A percentile compares a stretch with the other conserved stretches of the same genome.
phyloP scores from a whole-genome alignment of 2,113 vertebrate genomes.

The Mormoops blainvillei region DNA sequence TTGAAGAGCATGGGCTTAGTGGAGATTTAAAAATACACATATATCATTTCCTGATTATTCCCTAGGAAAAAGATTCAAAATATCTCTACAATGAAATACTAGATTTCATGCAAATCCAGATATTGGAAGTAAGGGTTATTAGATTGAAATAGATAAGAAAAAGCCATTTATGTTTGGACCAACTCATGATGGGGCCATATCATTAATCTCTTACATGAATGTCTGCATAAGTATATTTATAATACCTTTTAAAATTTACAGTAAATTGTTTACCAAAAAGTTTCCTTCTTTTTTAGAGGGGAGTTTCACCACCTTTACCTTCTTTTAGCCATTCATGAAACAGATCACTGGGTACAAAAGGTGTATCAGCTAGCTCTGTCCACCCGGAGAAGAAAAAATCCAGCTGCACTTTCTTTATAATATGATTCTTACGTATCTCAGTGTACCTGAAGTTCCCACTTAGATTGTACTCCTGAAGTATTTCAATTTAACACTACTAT shows the following conservation, averaged over 20 bases:
- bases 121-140: neutral
- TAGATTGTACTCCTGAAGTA: conserved; percentile 10
- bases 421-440: neutral
- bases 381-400: neutral
- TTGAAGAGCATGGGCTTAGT: neutral
- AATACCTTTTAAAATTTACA: neutral
- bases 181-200: neutral
- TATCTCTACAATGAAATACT: neutral
- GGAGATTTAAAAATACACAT: neutral
- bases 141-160: neutral
- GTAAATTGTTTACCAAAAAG: neutral
- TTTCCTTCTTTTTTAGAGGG: neutral
- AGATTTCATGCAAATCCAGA: neutral
- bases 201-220: neutral
- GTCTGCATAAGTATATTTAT: neutral
- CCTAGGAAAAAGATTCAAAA: neutral
- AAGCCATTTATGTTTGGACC: neutral
- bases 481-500: conserved; percentile 46
- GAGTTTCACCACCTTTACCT: neutral
- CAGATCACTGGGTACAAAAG: neutral
- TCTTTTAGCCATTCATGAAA: neutral
- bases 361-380: neutral
- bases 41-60: neutral
- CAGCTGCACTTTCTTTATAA: neutral
- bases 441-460: neutral